A percentile compares a stretch with the other conserved stretches of the same genome.
Conservation (phyloP, 2,888 invertebrate species). For the Caenorhabditis becei region DNA sequence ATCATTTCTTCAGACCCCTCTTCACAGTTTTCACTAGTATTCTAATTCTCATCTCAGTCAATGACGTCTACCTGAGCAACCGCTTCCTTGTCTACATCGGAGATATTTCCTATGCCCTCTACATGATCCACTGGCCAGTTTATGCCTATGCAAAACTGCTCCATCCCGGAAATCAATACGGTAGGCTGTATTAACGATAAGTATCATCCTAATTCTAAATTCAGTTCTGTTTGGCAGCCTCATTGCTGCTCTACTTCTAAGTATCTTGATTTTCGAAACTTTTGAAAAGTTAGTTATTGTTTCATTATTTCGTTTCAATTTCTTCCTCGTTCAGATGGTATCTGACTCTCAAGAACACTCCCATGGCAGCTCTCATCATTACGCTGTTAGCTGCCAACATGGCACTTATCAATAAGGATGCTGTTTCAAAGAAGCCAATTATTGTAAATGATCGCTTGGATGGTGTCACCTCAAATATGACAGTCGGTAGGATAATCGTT, state of each 20-base stretch:
- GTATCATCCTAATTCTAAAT: too few relatives aligned
- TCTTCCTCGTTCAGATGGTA: conserved; percentile 48
- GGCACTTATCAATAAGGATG: conserved; percentile 38
- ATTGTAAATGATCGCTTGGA: conserved; percentile 13
- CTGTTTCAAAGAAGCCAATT: too few relatives aligned
- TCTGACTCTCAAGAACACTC: conserved; percentile 18
- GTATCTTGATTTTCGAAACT: conserved; percentile 24
- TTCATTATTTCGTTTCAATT: neutral
- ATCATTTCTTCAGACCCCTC: conserved; percentile 10
- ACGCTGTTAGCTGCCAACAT: conserved; percentile 19
- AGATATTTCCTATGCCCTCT: conserved; percentile 64
- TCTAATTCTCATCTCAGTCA: conserved; percentile 31
- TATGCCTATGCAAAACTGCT: conserved; percentile 22
- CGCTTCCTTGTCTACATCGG: conserved; percentile 57
- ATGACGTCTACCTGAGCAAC: conserved; percentile 34
- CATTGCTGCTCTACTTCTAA: conserved; percentile 19
- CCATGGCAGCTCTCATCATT: conserved; percentile 18
- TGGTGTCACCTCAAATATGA: conserved; percentile 29
- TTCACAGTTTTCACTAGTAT: conserved; percentile 41
- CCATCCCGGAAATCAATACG: conserved; percentile 17
- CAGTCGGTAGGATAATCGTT: too few relatives aligned
- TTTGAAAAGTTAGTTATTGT: conserved; percentile 49
- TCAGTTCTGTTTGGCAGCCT: too few relatives aligned
- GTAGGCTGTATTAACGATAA: too few relatives aligned
- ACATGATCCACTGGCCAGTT: conserved; percentile 65